Percentiles rank a stretch among this genome's conserved stretches.
phyloP scores from a whole-genome alignment of 2,797 vertebrate genomes.

The Coregonus sp. region DNA sequence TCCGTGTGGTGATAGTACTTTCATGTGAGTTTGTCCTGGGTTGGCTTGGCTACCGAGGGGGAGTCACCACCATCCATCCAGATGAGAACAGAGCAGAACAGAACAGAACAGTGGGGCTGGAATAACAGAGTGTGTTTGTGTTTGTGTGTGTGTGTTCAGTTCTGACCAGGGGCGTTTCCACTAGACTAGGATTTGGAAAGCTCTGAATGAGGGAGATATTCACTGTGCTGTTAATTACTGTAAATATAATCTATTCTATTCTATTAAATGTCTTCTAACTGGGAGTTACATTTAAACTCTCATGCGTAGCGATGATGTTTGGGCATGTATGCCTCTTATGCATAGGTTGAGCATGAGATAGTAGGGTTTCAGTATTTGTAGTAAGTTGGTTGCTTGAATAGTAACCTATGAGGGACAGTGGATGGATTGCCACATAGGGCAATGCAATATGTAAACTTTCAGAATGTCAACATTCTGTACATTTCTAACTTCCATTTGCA shows the following conservation, averaged over 20 bases:
- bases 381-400: neutral
- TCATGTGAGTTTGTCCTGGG: too few species aligned
- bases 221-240: slow-evolving; percentile 32
- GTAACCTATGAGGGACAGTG: neutral
- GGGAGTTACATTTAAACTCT: neutral
- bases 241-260: slow-evolving; percentile 44
- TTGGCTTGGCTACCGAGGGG: slow-evolving; percentile 2
- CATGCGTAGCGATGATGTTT: neutral
- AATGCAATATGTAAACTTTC: neutral
- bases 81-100: slow-evolving; percentile 13
- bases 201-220: slow-evolving; percentile 33
- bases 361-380: neutral
- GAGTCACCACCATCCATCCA: slow-evolving; percentile 40
- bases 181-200: slow-evolving; percentile 42
- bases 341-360: neutral
- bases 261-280: neutral
- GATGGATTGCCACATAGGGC: neutral
- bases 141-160: slow-evolving; percentile 31
- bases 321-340: neutral
- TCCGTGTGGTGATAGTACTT: too few species aligned
- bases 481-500: neutral
- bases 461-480: too few species aligned
- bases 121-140: slow-evolving; percentile 52
- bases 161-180: slow-evolving; percentile 50
- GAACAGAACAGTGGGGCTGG: slow-evolving; percentile 51